Conservation (phyloP, 2,113 vertebrate genomes). For the Lipotes vexillifer region DNA sequence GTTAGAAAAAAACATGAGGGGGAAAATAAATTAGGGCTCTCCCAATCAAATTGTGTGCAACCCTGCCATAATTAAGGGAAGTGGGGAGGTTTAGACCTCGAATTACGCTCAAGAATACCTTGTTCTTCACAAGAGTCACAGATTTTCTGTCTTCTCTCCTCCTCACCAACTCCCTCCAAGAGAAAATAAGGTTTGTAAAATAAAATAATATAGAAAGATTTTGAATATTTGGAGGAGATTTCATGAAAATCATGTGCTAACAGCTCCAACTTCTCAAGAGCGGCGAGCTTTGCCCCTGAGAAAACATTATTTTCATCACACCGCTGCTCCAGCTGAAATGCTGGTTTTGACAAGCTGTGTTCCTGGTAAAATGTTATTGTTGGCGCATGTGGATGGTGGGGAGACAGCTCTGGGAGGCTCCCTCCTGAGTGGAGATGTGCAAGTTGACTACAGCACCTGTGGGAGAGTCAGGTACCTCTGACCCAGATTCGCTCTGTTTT, state of each 20-base stretch:
- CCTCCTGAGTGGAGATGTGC: conserved; percentile 74
- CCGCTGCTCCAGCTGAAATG: conserved; percentile 62
- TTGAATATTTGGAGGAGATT: conserved; percentile 52
- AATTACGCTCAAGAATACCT: background rate
- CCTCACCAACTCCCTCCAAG: background rate
- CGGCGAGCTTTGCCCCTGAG: conserved; percentile 63
- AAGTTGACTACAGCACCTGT: conserved; percentile 77
- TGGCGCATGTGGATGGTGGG: conserved; percentile 59
- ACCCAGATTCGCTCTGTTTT: conserved; percentile 74
- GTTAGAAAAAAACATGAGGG: background rate
- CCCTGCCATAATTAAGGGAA: background rate
- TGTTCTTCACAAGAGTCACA: background rate
- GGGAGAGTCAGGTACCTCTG: conserved; percentile 71
- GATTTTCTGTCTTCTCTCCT: background rate
- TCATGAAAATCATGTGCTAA: conserved; percentile 68
- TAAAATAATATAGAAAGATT: conserved; percentile 65
- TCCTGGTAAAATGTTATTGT: conserved; percentile 80
- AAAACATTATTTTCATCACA: conserved; percentile 75
- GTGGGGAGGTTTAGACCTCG: background rate
- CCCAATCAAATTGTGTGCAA: background rate
- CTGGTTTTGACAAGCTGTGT: conserved; percentile 78
- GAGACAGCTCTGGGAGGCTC: conserved; percentile 66
- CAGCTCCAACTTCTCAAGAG: conserved; percentile 68
- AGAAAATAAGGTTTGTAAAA: conserved; percentile 52
- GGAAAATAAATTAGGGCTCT: accelerated